Conservation (phyloP, 2,888 invertebrate species). For the Dynastes hyllus region DNA sequence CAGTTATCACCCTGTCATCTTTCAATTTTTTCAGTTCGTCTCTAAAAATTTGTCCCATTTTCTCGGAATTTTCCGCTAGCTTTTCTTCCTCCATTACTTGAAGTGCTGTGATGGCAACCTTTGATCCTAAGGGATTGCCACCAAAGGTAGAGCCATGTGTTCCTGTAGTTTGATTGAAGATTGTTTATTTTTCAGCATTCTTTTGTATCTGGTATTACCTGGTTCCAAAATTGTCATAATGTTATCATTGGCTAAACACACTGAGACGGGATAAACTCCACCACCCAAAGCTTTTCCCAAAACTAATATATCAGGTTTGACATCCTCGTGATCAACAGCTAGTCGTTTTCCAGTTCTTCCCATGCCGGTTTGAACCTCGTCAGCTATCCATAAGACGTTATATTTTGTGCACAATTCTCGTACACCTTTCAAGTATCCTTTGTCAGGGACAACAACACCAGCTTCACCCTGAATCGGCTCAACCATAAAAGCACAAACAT, state of each 20-base stretch:
- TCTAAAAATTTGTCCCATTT: constrained; percentile 80
- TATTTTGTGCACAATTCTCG: constrained; percentile 83
- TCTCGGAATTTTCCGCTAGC: constrained; percentile 81
- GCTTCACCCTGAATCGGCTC: constrained; percentile 93
- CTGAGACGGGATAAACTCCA: constrained; percentile 84
- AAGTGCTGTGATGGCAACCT: constrained; percentile 83
- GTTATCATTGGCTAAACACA: constrained; percentile 80
- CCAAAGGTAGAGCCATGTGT: constrained; percentile 90
- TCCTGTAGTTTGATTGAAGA: constrained; percentile 61
- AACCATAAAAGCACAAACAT: constrained; percentile 87
- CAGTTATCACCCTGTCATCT: constrained; percentile 76
- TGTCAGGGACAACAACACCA: constrained; percentile 83
- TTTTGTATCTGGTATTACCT: constrained; percentile 61
- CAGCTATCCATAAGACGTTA: constrained; percentile 88
- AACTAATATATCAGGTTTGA: constrained; percentile 84
- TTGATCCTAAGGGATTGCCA: constrained; percentile 86
- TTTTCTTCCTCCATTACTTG: constrained; percentile 84
- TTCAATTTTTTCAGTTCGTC: constrained; percentile 75
- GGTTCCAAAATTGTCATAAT: constrained; percentile 83
- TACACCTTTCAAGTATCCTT: constrained; percentile 82
- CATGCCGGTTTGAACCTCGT: constrained; percentile 90
- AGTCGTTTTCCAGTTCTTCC: constrained; percentile 86
- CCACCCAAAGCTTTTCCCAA: constrained; percentile 90
- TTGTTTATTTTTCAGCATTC: not conserved
- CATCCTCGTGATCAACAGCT: constrained; percentile 83